A percentile compares a stretch with the other conserved stretches of the same genome.
Conservation (phyloP, 2,113 vertebrate species). For the Dissostichus mawsoni region DNA sequence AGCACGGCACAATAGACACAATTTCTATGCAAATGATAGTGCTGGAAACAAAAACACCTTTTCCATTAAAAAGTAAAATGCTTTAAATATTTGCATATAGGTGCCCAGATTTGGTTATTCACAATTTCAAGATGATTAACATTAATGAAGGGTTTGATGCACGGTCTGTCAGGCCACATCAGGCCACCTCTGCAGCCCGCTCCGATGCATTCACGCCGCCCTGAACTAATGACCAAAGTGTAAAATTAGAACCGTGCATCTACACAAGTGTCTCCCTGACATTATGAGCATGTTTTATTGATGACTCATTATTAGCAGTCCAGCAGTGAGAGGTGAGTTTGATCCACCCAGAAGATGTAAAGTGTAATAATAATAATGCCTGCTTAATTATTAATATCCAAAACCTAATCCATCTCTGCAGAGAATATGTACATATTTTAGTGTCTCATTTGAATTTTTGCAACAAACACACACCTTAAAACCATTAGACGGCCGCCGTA, state of each 20-base stretch:
- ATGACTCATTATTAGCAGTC: constrained; percentile 85
- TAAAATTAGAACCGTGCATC: constrained; percentile 81
- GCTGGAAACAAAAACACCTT: constrained; percentile 68
- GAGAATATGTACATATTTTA: constrained; percentile 86
- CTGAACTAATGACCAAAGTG: constrained; percentile 83
- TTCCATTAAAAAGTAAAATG: constrained; percentile 76
- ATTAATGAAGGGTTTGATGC: constrained; percentile 81
- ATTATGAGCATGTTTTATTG: constrained; percentile 88
- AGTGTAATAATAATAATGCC: constrained; percentile 86
- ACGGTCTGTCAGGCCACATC: constrained; percentile 77
- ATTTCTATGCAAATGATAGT: constrained; percentile 66
- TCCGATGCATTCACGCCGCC: constrained; percentile 71
- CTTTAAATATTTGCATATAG: constrained; percentile 78
- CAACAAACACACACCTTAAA: constrained; percentile 85
- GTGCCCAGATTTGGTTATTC: constrained; percentile 68
- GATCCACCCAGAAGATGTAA: constrained; percentile 83
- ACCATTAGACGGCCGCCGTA: constrained; percentile 77
- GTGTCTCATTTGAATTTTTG: constrained; percentile 85
- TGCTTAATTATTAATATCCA: constrained; percentile 86
- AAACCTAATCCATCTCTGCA: constrained; percentile 84
- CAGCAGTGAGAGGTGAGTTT: constrained; percentile 81
- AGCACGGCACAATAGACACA: constrained; percentile 47
- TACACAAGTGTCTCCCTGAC: constrained; percentile 81
- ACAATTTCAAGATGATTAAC: constrained; percentile 76
- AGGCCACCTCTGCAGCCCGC: constrained; percentile 67